Evolutionary conservation across 2,113 vertebrate genomes (phyloP).

Genomic region (Sander vitreus): DNA sequence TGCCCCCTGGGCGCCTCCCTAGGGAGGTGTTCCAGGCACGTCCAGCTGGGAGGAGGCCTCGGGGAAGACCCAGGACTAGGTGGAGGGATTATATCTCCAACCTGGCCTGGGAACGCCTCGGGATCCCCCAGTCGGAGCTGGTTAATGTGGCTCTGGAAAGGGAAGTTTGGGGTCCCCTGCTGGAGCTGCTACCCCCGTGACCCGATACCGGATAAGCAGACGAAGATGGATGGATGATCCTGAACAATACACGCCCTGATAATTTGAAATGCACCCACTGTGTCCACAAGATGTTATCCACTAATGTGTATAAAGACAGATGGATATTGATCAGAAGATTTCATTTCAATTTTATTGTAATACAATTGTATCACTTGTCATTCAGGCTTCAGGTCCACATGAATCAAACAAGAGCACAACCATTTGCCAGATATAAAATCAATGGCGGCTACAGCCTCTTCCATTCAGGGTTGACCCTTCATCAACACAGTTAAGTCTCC

Average conservation of each 20-base stretch:
- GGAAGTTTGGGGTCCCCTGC: too few species aligned
- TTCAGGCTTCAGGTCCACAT: conserved; percentile 29
- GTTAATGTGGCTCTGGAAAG: too few species aligned
- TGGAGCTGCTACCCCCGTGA: too few species aligned
- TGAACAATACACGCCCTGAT: background rate
- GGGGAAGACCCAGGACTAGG: too few species aligned
- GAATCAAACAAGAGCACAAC: conserved; percentile 40
- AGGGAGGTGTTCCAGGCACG: too few species aligned
- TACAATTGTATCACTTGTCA: conserved; percentile 49
- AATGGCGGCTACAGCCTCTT: conserved; percentile 24
- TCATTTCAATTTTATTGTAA: conserved; percentile 27
- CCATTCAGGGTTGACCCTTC: conserved; percentile 1
- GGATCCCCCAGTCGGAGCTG: too few species aligned
- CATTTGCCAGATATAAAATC: conserved; percentile 52
- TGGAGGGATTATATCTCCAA: too few species aligned
- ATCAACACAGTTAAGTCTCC: conserved; percentile 25
- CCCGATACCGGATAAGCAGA: too few species aligned
- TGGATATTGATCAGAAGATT: conserved; percentile 42
- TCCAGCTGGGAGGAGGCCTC: too few species aligned
- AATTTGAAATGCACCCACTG: background rate
- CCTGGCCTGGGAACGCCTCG: too few species aligned
- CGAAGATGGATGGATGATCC: conserved; percentile 32
- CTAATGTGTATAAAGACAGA: conserved; percentile 39
- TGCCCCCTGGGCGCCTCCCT: too few species aligned
- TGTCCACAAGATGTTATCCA: conserved; percentile 10